Evolutionary conservation across 1,140 invertebrate species (phyloP).

Genomic region (Drosophila rhopaloa): DNA sequence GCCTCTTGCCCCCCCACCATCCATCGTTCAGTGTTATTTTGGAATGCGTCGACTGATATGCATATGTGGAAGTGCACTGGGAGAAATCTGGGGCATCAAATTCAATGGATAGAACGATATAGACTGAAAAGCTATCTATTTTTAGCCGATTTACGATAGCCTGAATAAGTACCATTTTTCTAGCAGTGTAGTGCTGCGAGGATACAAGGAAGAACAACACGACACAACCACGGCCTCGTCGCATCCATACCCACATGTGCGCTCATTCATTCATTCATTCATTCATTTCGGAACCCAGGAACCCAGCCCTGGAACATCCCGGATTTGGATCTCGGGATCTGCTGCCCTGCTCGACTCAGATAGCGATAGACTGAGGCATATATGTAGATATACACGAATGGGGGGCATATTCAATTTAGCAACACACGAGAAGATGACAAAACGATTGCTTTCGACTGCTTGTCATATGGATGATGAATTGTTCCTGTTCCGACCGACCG

Average conservation of each 20-base stretch:
- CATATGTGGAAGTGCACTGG: slow-evolving; percentile 58
- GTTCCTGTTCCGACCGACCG: slow-evolving; percentile 70
- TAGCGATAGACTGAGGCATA: slow-evolving; percentile 1
- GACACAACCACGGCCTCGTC: slow-evolving; percentile 21
- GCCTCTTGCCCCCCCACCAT: slow-evolving; percentile 3
- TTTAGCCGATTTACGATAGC: too few species aligned
- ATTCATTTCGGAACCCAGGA: slow-evolving; percentile 29
- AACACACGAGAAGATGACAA: slow-evolving; percentile 82
- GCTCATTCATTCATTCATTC: slow-evolving; percentile 76
- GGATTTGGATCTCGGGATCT: slow-evolving; percentile 48
- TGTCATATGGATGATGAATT: slow-evolving; percentile 81
- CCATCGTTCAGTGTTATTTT: slow-evolving; percentile 61
- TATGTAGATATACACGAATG: slow-evolving; percentile 1
- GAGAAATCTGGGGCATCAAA: neutral
- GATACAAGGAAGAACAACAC: slow-evolving; percentile 10
- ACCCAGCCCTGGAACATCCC: slow-evolving; percentile 25
- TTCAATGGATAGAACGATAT: too few species aligned
- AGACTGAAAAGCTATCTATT: neutral
- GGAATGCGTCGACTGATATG: slow-evolving; percentile 79
- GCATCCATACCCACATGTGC: slow-evolving; percentile 42
- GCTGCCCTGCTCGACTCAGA: slow-evolving; percentile 25
- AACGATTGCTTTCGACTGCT: slow-evolving; percentile 83
- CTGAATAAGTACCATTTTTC: neutral
- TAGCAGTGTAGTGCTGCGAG: neutral
- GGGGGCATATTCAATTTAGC: slow-evolving; percentile 77